These are phyloP conservation scores for Drosophila siamana DNA, from an alignment of 2,888 invertebrate species.

Conservation along the genomic window DNA sequence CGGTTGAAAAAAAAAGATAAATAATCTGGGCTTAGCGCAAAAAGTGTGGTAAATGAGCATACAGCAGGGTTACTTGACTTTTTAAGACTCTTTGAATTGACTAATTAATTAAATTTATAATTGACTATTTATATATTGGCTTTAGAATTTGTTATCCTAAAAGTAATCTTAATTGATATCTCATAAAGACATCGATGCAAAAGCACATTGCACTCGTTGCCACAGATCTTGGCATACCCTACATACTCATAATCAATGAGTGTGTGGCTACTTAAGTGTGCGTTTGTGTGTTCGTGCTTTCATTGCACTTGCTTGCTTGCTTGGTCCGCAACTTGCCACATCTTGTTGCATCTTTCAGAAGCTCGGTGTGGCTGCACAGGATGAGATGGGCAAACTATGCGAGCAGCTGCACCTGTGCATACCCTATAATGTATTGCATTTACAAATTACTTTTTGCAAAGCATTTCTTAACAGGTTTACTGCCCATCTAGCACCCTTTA, in stretches of 20 bases:
- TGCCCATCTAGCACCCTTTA: neutral
- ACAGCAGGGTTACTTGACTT: neutral
- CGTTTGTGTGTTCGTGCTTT: conserved; percentile 26
- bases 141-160: neutral
- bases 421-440: neutral
- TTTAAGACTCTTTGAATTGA: neutral
- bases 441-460: neutral
- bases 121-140: neutral
- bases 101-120: neutral
- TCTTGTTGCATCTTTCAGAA: conserved; percentile 80
- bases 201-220: conserved; percentile 58
- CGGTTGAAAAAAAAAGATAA: neutral
- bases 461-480: neutral
- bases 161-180: neutral
- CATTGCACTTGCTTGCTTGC: conserved; percentile 62
- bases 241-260: conserved; percentile 41
- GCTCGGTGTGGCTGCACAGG: conserved; percentile 61
- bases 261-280: conserved; percentile 75
- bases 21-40: neutral
- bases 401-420: neutral
- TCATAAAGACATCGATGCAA: conserved; percentile 22
- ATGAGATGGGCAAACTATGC: neutral
- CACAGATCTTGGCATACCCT: conserved; percentile 11
- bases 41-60: neutral
- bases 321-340: conserved; percentile 57